Evolutionary conservation across 2,888 invertebrate genomes (phyloP).

Genomic region (Leptopilina drosophilae): DNA sequence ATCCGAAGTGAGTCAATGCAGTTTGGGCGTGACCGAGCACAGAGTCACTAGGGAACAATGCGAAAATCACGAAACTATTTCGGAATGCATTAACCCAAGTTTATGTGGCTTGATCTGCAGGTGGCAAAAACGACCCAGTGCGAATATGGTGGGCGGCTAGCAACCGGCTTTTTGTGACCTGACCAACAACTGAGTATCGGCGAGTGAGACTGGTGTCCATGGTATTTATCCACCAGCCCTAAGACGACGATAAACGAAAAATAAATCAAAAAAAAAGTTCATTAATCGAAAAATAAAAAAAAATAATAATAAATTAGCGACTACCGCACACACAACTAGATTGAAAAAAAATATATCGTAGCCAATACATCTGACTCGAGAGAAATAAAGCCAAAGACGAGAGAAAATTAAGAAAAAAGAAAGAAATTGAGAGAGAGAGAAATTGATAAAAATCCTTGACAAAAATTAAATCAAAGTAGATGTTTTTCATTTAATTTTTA

Average conservation of each 20-base stretch:
- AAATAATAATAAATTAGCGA: slow-evolving; percentile 50
- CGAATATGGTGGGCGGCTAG: slow-evolving; percentile 75
- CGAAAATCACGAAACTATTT: slow-evolving; percentile 70
- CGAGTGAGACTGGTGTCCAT: slow-evolving; percentile 76
- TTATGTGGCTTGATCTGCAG: slow-evolving; percentile 78
- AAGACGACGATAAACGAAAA: slow-evolving; percentile 70
- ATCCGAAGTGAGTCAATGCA: slow-evolving; percentile 66
- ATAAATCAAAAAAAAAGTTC: slow-evolving; percentile 60
- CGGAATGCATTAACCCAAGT: slow-evolving; percentile 77
- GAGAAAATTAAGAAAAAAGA: slow-evolving; percentile 4
- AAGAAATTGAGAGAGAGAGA: background rate
- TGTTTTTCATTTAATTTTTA: no score
- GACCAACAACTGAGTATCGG: slow-evolving; percentile 75
- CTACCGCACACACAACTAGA: slow-evolving; percentile 66
- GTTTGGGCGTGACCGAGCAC: slow-evolving; percentile 76
- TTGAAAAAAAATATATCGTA: slow-evolving; percentile 59
- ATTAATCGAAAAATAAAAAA: slow-evolving; percentile 16
- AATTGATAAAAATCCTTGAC: background rate
- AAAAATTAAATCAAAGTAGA: no score
- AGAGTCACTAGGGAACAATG: slow-evolving; percentile 75
- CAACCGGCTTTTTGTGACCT: slow-evolving; percentile 74
- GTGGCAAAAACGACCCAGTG: slow-evolving; percentile 75
- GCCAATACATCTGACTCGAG: slow-evolving; percentile 58
- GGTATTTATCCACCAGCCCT: slow-evolving; percentile 78
- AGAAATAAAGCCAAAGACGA: slow-evolving; percentile 61